A percentile compares a stretch with the other conserved stretches of the same genome.
These are phyloP conservation scores for Corvus cornix DNA, from an alignment of 2,113 vertebrate genomes.

Conservation along the genomic window DNA sequence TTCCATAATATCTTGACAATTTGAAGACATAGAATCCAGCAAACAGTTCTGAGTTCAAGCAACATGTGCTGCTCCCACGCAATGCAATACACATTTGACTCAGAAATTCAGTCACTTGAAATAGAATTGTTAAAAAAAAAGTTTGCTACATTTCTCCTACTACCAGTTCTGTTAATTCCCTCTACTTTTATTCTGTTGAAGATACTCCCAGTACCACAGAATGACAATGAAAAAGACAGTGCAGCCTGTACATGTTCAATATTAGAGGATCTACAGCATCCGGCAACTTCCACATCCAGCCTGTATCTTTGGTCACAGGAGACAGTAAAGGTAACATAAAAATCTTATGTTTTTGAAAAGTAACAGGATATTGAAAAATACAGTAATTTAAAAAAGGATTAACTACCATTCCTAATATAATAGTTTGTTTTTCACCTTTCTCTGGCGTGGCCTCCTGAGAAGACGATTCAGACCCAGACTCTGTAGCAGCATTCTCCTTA, in stretches of 20 bases:
- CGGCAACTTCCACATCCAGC: neutral
- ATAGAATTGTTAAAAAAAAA: neutral
- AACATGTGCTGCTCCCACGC: neutral
- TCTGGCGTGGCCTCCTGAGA: constrained; percentile 91
- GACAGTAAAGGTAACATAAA: neutral
- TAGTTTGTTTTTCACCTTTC: constrained; percentile 78
- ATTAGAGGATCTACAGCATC: neutral
- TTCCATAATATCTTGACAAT: neutral
- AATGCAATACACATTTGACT: neutral
- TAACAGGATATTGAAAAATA: neutral
- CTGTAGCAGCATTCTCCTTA: constrained; percentile 78
- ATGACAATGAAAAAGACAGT: neutral
- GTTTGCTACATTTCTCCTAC: neutral
- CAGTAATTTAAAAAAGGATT: neutral
- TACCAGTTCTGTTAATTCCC: neutral
- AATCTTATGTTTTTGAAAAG: neutral
- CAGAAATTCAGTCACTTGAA: neutral
- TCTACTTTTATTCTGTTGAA: neutral
- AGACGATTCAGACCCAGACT: constrained; percentile 84
- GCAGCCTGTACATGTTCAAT: neutral
- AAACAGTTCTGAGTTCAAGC: neutral
- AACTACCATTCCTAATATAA: neutral
- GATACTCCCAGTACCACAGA: neutral
- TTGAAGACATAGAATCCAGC: neutral
- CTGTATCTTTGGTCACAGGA: neutral